phyloP scores from a whole-genome alignment of 2,113 vertebrate species.

The Pelecanus crispus region DNA sequence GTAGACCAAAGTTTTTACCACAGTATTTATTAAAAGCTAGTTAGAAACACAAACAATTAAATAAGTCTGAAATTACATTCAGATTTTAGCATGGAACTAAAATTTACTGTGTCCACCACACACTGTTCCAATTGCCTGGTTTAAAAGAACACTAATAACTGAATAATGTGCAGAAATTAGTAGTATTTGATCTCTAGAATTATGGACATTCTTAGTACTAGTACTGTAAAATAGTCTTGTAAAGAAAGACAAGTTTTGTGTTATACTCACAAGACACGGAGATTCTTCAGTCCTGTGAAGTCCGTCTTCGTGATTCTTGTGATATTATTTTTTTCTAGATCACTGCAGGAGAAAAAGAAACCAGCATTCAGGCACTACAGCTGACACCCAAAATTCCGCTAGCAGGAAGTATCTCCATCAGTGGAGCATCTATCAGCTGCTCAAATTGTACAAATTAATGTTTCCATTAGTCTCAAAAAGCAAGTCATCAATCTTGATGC shows the following conservation, averaged over 20 bases:
- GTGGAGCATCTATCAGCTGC: not conserved
- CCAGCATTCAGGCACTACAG: not conserved
- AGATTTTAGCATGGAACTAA: not conserved
- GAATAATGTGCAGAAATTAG: not conserved
- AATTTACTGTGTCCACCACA: not conserved
- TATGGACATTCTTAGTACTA: not conserved
- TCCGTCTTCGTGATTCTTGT: conserved; percentile 94
- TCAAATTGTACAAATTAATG: not conserved
- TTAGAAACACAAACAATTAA: not conserved
- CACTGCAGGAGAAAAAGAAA: conserved; percentile 71
- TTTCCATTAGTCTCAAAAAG: not conserved
- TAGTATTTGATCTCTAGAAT: not conserved
- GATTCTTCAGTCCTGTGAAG: conserved; percentile 92
- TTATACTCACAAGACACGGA: conserved; percentile 92
- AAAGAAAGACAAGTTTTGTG: not conserved
- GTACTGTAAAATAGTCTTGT: rapidly evolving
- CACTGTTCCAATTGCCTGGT: not conserved
- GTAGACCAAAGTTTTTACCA: not conserved
- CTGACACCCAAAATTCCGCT: not conserved
- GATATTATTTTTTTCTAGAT: conserved; percentile 96
- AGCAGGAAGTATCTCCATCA: not conserved
- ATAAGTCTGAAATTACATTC: not conserved
- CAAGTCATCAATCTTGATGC: not conserved
- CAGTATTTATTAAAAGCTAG: not conserved
- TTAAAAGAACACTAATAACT: not conserved